phyloP scores from a whole-genome alignment of 1,140 invertebrate species.

The Pseudomyrmex cubaensis region DNA sequence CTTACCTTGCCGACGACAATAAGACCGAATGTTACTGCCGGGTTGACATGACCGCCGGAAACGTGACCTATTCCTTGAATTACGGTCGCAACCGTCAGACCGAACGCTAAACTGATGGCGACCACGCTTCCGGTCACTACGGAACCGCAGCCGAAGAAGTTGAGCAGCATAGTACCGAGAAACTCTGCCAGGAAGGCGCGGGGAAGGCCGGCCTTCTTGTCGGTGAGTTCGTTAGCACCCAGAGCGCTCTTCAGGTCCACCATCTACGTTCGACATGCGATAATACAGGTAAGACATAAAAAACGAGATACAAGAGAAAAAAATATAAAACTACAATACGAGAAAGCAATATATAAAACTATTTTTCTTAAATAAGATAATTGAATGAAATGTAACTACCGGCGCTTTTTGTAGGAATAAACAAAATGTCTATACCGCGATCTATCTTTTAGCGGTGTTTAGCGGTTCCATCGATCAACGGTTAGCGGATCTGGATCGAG shows the following conservation, averaged over 20 bases:
- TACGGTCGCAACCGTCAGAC: slow-evolving; percentile 92
- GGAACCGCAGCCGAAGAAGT: slow-evolving; percentile 94
- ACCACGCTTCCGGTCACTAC: slow-evolving; percentile 88
- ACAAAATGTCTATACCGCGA: no score
- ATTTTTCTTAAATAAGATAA: background rate
- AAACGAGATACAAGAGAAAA: background rate
- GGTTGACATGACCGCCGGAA: slow-evolving; percentile 96
- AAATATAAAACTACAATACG: background rate
- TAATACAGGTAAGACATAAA: slow-evolving; percentile 2
- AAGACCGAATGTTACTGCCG: slow-evolving; percentile 93
- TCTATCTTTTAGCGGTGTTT: slow-evolving; percentile 65
- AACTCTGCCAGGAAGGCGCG: slow-evolving; percentile 93
- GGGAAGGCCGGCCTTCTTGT: slow-evolving; percentile 87
- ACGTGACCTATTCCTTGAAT: slow-evolving; percentile 94
- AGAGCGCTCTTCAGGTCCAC: slow-evolving; percentile 87
- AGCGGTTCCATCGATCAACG: slow-evolving; percentile 77
- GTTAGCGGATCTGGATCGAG: slow-evolving; percentile 80
- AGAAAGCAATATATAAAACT: background rate
- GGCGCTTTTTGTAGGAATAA: no score
- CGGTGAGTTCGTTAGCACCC: slow-evolving; percentile 89
- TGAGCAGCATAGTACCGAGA: slow-evolving; percentile 92
- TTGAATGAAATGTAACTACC: no score
- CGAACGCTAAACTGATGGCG: slow-evolving; percentile 94
- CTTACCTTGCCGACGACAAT: slow-evolving; percentile 91
- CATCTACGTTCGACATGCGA: slow-evolving; percentile 75